Base-by-base conservation (phyloP, 2,797 vertebrate genomes). In the Sphaeramia orbicularis region DNA sequence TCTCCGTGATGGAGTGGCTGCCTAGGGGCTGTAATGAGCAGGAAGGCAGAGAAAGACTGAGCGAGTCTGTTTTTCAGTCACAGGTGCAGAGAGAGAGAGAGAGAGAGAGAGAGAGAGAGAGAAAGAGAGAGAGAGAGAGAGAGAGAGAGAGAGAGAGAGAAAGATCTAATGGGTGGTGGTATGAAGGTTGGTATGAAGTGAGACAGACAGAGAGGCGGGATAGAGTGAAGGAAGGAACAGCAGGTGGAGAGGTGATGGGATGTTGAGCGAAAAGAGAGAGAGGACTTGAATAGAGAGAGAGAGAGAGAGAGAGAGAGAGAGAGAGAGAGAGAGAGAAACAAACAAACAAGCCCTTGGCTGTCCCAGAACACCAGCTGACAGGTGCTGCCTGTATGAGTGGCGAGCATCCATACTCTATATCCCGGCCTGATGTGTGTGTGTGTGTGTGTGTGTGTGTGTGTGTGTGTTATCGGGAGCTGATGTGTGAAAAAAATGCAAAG, bases 361-460 rank as follows among this genome's bases (percentile, higher is more conserved):
- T 88, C 85, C 86, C 80, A 83, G 53, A 84, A 85, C 82, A 83
- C 89, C 90, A 91, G 90, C 90, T 91, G 90, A 91, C 90, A 92
- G 90, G 89, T 92, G 90, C 88, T 87, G 77, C 79, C 70, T 87
- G 80, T 87, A 50, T 84, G 83, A 90, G 84, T 80, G 84, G 36
- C 37, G 13, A 12, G 52, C 43, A 40, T 54, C 52, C 52, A 42
- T 53, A 56, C 27, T 56, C 21, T 24, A 24, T 24, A 24, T 24
- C 21, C 21, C 21, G 21, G 21, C 21, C 24, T 21, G 2, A 21
- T 24, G 21, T 24, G 21, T 24, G 21, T 24, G 21, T 24, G n/a
- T n/a, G n/a, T n/a, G n/a, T n/a, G n/a, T n/a, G n/a, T 24, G 21
- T 24, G 21, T 24, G 21, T 24, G 21, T 24, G 21, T 24, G 21